These are phyloP conservation scores for Rhinoderma darwinii DNA, from an alignment of 2,113 vertebrate genomes.

Conservation along the genomic window DNA sequence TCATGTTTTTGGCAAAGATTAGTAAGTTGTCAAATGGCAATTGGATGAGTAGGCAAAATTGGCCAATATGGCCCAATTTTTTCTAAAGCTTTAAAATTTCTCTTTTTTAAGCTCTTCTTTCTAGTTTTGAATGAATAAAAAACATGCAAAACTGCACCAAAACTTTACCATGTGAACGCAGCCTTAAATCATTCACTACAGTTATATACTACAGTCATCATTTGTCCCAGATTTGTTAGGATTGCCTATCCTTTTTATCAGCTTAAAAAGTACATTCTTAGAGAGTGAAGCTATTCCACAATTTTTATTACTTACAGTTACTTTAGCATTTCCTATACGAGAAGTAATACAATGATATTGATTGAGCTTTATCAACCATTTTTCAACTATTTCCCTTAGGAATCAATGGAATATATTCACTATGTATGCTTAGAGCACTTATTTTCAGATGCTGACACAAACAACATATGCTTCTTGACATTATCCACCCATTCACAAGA, in stretches of 20 bases:
- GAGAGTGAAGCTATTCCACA: background rate
- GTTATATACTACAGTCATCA: background rate
- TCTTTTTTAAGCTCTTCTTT: background rate
- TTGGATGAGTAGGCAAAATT: too few species aligned
- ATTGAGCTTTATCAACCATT: background rate
- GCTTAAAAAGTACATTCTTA: too few species aligned
- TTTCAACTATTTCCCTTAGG: background rate
- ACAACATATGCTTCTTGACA: conserved; percentile 27
- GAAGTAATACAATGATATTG: background rate
- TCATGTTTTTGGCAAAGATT: too few species aligned
- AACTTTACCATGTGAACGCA: background rate
- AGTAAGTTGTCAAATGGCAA: too few species aligned
- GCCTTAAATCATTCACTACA: background rate
- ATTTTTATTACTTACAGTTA: background rate
- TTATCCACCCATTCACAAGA: background rate
- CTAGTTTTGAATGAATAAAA: background rate
- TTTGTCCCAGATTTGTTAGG: background rate
- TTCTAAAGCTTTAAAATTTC: background rate
- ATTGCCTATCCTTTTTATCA: background rate
- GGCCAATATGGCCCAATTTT: background rate
- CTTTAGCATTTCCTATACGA: background rate
- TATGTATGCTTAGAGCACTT: background rate
- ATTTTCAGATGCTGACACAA: conserved; percentile 6
- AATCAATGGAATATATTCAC: background rate
- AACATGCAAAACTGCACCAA: too few species aligned